Conservation (phyloP, 2,888 invertebrate genomes). For the Xanthia icteritia region DNA sequence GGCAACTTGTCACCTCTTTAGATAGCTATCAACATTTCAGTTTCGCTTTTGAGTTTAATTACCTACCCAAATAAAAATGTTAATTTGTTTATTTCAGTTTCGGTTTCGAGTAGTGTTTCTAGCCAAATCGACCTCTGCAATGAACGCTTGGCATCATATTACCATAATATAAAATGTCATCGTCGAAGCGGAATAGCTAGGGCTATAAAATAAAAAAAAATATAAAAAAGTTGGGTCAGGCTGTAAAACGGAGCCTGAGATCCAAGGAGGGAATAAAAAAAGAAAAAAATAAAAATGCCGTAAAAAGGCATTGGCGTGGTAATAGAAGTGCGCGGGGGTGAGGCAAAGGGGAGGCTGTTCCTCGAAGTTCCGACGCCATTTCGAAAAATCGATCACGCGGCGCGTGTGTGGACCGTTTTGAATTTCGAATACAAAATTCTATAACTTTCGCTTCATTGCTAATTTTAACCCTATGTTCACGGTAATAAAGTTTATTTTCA, state of each 20-base stretch:
- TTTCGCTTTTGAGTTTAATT: not conserved
- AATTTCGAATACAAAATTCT: slow-evolving; percentile 78
- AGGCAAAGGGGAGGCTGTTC: slow-evolving; percentile 63
- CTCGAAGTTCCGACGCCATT: slow-evolving; percentile 72
- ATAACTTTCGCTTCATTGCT: slow-evolving; percentile 52
- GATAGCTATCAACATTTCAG: slow-evolving; percentile 10
- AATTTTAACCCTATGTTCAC: slow-evolving; percentile 53
- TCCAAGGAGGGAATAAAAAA: slow-evolving; percentile 77
- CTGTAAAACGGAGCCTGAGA: slow-evolving; percentile 76
- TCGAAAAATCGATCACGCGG: slow-evolving; percentile 88
- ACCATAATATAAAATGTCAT: slow-evolving; percentile 69
- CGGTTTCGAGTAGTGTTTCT: slow-evolving; percentile 11
- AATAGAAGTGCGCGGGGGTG: slow-evolving; percentile 72
- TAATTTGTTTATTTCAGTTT: not conserved
- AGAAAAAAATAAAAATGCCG: slow-evolving; percentile 80
- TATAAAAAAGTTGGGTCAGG: slow-evolving; percentile 69
- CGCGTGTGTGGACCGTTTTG: slow-evolving; percentile 87
- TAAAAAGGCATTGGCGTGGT: slow-evolving; percentile 79
- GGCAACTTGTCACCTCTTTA: slow-evolving; percentile 6
- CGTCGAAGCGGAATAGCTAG: slow-evolving; percentile 62
- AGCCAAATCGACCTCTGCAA: slow-evolving; percentile 16
- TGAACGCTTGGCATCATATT: slow-evolving; percentile 54
- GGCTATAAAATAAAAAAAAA: slow-evolving; percentile 69
- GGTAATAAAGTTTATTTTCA: slow-evolving; percentile 50
- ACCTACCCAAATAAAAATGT: not conserved